A percentile compares a stretch with the other conserved stretches of the same genome.
These are phyloP conservation scores for Pampusana beccarii DNA, from an alignment of 2,113 vertebrate genomes.

Conservation along the genomic window DNA sequence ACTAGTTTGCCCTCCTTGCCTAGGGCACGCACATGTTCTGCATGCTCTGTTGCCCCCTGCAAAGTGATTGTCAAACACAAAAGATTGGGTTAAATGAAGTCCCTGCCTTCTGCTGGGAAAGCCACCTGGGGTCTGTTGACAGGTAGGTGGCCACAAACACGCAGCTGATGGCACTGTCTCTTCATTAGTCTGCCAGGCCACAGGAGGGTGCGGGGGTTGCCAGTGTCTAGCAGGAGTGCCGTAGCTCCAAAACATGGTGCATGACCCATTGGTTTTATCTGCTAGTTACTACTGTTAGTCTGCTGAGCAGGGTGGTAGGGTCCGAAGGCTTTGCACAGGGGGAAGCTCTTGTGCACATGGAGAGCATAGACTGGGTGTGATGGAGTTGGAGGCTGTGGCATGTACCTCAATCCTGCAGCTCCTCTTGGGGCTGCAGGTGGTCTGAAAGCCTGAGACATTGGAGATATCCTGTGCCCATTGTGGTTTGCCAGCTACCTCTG, in stretches of 20 bases:
- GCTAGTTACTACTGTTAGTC: accelerated
- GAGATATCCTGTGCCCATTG: accelerated
- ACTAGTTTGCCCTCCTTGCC: neutral
- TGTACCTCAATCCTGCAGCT: neutral
- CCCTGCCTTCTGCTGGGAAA: neutral
- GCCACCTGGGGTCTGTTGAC: accelerated
- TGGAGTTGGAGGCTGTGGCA: neutral
- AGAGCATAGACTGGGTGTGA: accelerated
- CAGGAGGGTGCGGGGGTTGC: accelerated
- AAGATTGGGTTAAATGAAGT: neutral
- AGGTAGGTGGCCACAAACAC: neutral
- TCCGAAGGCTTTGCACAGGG: neutral
- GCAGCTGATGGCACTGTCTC: slow-evolving; percentile 13
- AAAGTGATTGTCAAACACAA: accelerated
- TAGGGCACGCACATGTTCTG: accelerated
- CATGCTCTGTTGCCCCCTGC: accelerated
- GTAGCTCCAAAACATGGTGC: accelerated
- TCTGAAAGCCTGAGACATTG: neutral
- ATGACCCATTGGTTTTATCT: accelerated
- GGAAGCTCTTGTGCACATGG: accelerated
- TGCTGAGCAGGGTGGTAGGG: neutral
- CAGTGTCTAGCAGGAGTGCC: neutral
- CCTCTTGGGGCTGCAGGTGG: neutral
- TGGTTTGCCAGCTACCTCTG: neutral
- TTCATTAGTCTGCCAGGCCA: accelerated